Conservation (phyloP, 2,888 invertebrate species). For the Apamea epomidion region DNA sequence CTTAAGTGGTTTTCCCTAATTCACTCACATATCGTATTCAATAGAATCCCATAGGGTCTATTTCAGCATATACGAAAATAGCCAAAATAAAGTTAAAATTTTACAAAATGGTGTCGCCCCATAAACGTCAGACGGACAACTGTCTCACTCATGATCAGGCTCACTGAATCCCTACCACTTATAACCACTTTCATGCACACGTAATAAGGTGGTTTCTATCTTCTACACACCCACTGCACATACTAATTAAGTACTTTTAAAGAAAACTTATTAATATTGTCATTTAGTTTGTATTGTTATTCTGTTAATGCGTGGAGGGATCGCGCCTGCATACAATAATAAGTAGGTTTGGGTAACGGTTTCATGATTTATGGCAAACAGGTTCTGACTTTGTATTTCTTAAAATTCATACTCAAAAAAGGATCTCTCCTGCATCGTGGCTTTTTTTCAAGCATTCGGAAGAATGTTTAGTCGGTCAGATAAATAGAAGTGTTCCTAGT, state of each 20-base stretch:
- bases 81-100: background rate
- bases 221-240: slow-evolving; percentile 55
- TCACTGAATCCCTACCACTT: slow-evolving; percentile 58
- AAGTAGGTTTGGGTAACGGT: slow-evolving; percentile 9
- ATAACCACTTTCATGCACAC: slow-evolving; percentile 57
- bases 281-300: slow-evolving; percentile 54
- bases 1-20: background rate
- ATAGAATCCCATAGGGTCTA: too few species aligned
- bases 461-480: background rate
- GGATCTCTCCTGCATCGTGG: background rate
- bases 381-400: background rate
- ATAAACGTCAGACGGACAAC: slow-evolving; percentile 29
- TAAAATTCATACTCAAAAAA: background rate
- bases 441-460: background rate
- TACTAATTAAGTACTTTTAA: slow-evolving; percentile 51
- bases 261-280: slow-evolving; percentile 57
- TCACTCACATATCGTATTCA: background rate
- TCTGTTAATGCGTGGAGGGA: slow-evolving; percentile 26
- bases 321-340: slow-evolving; percentile 5
- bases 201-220: slow-evolving; percentile 38
- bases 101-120: background rate
- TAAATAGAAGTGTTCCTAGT: background rate
- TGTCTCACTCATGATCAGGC: slow-evolving; percentile 43
- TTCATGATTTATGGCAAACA: slow-evolving; percentile 12
- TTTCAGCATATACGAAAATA: background rate